These are phyloP conservation scores for western clawed frog (Xenopus tropicalis) DNA, from an alignment of 2,113 vertebrate species.

Conservation along the genomic window DNA sequence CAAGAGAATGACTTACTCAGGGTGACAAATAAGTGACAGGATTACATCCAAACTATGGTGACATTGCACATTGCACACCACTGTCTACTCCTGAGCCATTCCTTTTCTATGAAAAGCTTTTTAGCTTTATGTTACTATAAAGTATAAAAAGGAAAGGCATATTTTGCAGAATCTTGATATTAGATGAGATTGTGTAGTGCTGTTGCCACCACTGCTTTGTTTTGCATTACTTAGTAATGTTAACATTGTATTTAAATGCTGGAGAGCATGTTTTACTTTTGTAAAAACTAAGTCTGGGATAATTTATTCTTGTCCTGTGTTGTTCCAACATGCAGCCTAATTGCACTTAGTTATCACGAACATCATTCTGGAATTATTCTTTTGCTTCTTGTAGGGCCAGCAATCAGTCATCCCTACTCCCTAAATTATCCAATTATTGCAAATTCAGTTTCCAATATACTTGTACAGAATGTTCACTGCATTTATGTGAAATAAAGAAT, in stretches of 20 bases:
- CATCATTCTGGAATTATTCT: slow-evolving; percentile 11
- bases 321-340: slow-evolving; percentile 33
- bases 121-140: no score
- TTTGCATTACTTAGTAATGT: slow-evolving; percentile 27
- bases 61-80: no score
- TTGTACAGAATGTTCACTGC: slow-evolving; percentile 17
- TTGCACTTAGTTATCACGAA: slow-evolving; percentile 36
- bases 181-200: neutral
- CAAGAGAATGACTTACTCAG: no score
- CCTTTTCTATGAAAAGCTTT: no score
- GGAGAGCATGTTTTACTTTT: slow-evolving; percentile 36
- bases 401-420: slow-evolving; percentile 9
- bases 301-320: slow-evolving; percentile 34
- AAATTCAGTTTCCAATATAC: slow-evolving; percentile 17
- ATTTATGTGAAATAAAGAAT: slow-evolving; percentile 30
- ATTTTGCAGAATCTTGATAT: no score
- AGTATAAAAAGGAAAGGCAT: no score
- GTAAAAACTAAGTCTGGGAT: slow-evolving; percentile 26
- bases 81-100: no score
- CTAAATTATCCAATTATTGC: slow-evolving; percentile 34
- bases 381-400: slow-evolving; percentile 15
- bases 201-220: neutral
- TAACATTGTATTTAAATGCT: slow-evolving; percentile 31
- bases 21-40: no score
- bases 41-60: no score